Base-by-base conservation (phyloP, 2,797 vertebrate species). In the Malacoctenus gilli region DNA sequence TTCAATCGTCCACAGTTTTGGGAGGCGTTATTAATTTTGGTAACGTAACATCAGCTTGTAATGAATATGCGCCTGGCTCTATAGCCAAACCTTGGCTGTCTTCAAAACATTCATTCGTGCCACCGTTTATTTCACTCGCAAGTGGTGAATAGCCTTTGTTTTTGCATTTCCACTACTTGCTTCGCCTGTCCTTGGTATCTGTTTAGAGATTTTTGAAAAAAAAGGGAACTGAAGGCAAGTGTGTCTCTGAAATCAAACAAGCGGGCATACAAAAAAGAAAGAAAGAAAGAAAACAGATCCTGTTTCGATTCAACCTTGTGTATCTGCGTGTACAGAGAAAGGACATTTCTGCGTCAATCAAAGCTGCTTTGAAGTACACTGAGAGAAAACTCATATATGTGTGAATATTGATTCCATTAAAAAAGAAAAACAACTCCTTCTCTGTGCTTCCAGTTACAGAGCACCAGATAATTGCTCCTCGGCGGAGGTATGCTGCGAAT, bases 401-500 rank as follows among this genome's bases (percentile, higher is more conserved):
- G 39, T 77, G 77, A 87, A 81, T 86, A 89, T 90, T 71, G 82
- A 91, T 89, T 89, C 74, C 1, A 55, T 75, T 75, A n/a, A n/a
- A n/a, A n/a, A n/a, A n/a, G n/a, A n/a, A n/a, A n/a, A n/a, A n/a
- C n/a, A n/a, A n/a, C n/a, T n/a, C n/a, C 39, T 34, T 71, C 81
- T 60, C 43, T 61, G 69, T 79, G 72, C 67, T 84, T 73, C 72
- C 82, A 86, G 84, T 84, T 87, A 85, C 68, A 59, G 37, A 57
- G 40, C 21, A 10, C 42, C 54, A 68, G 59, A 80, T 88, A 75
- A 86, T 86, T 85, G 80, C 78, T 64, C 31, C 40, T 31, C 74
- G 72, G 70, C 75, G 59, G 49, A 69, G 81, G 70, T 36, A 51
- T 58, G 52, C 59, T 72, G 63, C 62, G 70, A 43, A 82, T 83